phyloP scores from a whole-genome alignment of 2,113 vertebrate genomes.

The Tonatia bakeri region DNA sequence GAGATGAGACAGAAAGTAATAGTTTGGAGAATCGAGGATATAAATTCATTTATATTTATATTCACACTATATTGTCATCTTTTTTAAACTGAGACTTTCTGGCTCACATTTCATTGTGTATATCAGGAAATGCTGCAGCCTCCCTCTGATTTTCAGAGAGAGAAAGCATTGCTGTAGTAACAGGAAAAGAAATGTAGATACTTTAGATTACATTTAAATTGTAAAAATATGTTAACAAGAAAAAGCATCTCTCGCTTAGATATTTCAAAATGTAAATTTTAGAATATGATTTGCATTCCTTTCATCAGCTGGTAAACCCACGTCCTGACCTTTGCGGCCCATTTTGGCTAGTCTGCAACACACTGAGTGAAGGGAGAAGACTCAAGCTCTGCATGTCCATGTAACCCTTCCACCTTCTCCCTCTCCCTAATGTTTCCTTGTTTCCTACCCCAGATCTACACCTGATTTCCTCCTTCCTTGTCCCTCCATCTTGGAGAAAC shows the following conservation, averaged over 20 bases:
- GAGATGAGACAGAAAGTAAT: not conserved
- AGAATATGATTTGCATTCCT: not conserved
- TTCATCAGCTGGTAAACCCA: not conserved
- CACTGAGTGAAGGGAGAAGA: not conserved
- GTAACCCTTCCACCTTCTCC: not conserved
- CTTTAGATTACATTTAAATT: slow-evolving; percentile 2
- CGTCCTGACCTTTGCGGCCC: not conserved
- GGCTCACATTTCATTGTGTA: not conserved
- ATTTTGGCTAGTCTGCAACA: not conserved
- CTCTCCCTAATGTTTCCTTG: not conserved
- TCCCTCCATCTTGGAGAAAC: not conserved
- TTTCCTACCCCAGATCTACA: not conserved
- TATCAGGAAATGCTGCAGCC: not conserved
- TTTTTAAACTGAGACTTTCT: not conserved
- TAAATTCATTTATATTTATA: not conserved
- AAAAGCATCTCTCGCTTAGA: not conserved
- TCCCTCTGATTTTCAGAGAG: not conserved
- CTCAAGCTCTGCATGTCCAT: not conserved
- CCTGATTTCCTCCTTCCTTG: not conserved
- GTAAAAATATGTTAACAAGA: not conserved
- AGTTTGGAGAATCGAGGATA: not conserved
- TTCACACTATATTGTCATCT: not conserved
- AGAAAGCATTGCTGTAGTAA: not conserved
- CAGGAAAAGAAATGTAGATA: not conserved
- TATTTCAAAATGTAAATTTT: not conserved